Base-by-base conservation (phyloP, 1,140 invertebrate genomes). In the Geopemphigus sp. region DNA sequence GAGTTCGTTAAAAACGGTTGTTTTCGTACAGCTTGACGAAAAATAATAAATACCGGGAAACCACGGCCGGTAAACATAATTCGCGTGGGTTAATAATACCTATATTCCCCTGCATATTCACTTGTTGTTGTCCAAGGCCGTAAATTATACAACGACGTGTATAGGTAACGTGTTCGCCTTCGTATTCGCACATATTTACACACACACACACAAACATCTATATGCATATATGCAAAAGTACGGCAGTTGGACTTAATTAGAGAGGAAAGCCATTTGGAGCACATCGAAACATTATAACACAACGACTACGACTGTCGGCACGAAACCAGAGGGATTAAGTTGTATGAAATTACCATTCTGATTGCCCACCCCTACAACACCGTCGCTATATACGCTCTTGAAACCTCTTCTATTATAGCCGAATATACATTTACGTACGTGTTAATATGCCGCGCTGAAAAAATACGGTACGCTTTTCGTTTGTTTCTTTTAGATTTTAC, bases 241-340 rank as follows among this genome's bases (percentile, higher is more conserved):
- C 32, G 64, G 39, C 22, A 47, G 64, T 66, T 22, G 64, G 64
- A 66, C 64, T 66, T 66, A 66, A 66, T 66, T 66, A 66, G 66
- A 53, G 66, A 70, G 47, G 11, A 70, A 70, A 70, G 39, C 47
- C 47, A 53, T 53, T 47, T 66, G 22, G 66, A 1, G 24, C 66
- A 70, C 47, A 15, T 70, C 14, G 47, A 22, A 26, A n/a, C 54
- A 22, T 39, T 39, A 66, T 15, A 47, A 66, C 66, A 70, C 3
- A 39, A 39, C 32, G 32, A 39, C 32, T 39, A 50, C n/a, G 50
- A 70, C 66, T 70, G 66, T 70, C 45, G 22, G 45, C 66, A 53
- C 15, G 26, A 70, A 70, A 70, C 47, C 66, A 24, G 15, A 26
- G 15, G 45, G 66, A 53, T 70, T 70, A 70, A 70, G 47, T 70